Base-by-base conservation (phyloP, 2,888 invertebrate genomes). In the Bimastos eiseni region DNA sequence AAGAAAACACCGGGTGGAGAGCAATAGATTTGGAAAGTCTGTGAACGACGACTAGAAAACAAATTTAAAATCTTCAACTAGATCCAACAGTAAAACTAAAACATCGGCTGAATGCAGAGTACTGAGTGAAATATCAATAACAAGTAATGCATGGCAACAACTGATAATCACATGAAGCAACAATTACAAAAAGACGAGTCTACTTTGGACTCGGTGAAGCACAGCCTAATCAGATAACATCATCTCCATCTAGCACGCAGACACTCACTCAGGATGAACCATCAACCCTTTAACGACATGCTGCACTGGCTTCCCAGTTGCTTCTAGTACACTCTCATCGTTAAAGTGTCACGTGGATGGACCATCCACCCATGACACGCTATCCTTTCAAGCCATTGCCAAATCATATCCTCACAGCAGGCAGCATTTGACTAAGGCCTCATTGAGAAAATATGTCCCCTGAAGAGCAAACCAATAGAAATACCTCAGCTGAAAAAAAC, bases 361-460 rank as follows among this genome's bases (percentile, higher is more conserved):
- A 70, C n/a, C 70, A 70, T n/a, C n/a, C 30, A n/a, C 70, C 30
- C 55, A 55, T 30, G 24, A 55, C 24, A 55, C 11, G 11, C 8
- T 30, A 70, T 70, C 70, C 24, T 70, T 11, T 70, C 70, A 70
- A 70, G 30, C 1, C n/a, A 70, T 70, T 30, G 70, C n/a, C 11
- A 70, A 6, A n/a, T 70, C n/a, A 70, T n/a, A 13, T n/a, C 30
- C 70, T 70, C 30, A n/a, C 70, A 70, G n/a, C 70, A 70, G 70
- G n/a, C 70, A 70, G 70, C 70, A 70, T 70, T n/a, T n/a, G n/a
- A 70, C 70, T 70, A 70, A 70, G 70, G n/a, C 70, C n/a, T 70
- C 70, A 70, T n/a, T 30, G 30, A n/a, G 70, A 70, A 70, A 70
- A 30, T 70, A n/a, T 70, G 8, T 70, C 70, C 11, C 13, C 70